phyloP scores from a whole-genome alignment of 2,113 vertebrate genomes.

The Poeciliopsis occidentalis region DNA sequence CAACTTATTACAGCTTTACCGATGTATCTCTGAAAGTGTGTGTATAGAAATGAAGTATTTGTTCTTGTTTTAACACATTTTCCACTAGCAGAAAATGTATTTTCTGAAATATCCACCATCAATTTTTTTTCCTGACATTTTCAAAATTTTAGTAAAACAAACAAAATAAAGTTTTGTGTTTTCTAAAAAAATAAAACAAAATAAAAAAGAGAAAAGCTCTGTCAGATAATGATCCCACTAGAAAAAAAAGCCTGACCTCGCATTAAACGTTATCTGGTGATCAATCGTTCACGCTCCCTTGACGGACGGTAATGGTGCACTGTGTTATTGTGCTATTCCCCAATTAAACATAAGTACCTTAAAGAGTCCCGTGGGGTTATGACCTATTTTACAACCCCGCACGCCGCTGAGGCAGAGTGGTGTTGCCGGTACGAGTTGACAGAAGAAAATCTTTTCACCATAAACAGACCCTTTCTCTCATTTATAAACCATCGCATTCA shows the following conservation, averaged over 20 bases:
- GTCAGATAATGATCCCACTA: background rate
- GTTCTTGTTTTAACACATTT: too few species aligned
- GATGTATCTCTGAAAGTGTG: too few species aligned
- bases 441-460: background rate
- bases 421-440: background rate
- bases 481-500: background rate
- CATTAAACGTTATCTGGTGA: background rate
- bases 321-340: too few species aligned
- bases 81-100: too few species aligned
- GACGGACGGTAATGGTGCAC: too few species aligned
- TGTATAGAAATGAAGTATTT: too few species aligned
- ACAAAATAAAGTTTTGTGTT: background rate
- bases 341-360: too few species aligned
- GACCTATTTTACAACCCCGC: constrained; percentile 3
- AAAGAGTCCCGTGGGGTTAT: too few species aligned
- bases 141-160: background rate
- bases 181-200: too few species aligned
- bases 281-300: too few species aligned
- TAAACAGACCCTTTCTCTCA: background rate
- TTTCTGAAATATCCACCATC: background rate
- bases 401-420: background rate
- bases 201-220: background rate
- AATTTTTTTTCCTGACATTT: background rate
- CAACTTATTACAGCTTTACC: too few species aligned
- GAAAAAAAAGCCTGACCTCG: background rate